Evolutionary conservation across 2,888 invertebrate species (phyloP).

Genomic region (Crocallis elinguaria): DNA sequence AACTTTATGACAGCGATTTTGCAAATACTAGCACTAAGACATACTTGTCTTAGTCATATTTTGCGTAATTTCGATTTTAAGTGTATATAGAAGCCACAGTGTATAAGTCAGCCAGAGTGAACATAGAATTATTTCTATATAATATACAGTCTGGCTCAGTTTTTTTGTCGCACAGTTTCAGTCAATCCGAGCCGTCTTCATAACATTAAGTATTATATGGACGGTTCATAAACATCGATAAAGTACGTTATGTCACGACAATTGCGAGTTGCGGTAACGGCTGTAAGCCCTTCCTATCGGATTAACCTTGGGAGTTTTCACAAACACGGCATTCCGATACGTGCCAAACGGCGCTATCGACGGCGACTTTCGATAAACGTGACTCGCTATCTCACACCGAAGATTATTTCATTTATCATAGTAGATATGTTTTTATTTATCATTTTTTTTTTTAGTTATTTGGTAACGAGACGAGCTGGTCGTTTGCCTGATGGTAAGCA

Average conservation of each 20-base stretch:
- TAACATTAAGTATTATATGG: not conserved
- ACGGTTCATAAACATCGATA: not conserved
- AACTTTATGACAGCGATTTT: too few relatives aligned
- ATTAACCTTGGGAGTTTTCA: conserved; percentile 50
- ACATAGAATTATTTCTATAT: too few relatives aligned
- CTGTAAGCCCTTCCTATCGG: conserved; percentile 34
- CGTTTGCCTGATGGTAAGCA: too few relatives aligned
- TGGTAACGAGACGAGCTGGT: too few relatives aligned
- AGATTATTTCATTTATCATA: conserved; percentile 49
- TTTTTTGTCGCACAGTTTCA: not conserved
- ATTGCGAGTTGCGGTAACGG: conserved; percentile 8
- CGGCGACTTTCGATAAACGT: conserved; percentile 48
- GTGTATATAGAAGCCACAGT: too few relatives aligned
- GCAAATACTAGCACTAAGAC: too few relatives aligned
- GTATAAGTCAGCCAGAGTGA: too few relatives aligned
- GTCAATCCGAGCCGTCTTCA: not conserved
- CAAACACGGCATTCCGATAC: conserved; percentile 42
- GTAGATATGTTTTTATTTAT: conserved; percentile 30
- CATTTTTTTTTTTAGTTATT: too few relatives aligned
- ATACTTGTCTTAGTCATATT: too few relatives aligned
- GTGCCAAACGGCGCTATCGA: conserved; percentile 49
- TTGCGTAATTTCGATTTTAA: too few relatives aligned
- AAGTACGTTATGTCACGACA: conserved; percentile 7
- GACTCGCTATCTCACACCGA: conserved; percentile 47
- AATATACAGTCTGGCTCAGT: too few relatives aligned